Base-by-base conservation (phyloP, 2,797 vertebrate species). In the Smutsia temminckii region DNA sequence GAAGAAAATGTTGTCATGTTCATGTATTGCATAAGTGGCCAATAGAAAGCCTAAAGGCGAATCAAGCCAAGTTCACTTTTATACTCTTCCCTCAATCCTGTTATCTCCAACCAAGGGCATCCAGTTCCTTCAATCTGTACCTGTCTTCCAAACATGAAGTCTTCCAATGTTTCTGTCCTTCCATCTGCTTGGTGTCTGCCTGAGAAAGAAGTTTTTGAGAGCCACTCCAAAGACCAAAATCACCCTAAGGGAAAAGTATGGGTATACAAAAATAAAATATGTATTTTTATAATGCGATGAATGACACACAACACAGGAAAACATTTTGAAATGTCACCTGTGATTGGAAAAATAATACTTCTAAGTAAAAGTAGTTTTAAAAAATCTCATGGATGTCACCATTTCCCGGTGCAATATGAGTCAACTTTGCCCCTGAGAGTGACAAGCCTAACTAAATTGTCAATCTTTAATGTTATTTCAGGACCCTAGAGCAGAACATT, bases 401-500 rank as follows among this genome's bases (percentile, higher is more conserved):
- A 71, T 74, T 95, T 40, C 75, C 72, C 40, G 74, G 75, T 75
- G 86, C 34, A 53, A 1, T 42, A 49, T 94, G 91, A 97, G 95
- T 97, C 96, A 95, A 79, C 86, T 95, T 77, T 80, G 63, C 77
- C 72, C 77, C 68, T 87, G 12, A 81, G 46, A 94, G 29, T 79
- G 93, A 94, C 86, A 96, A 69, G 34, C 37, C 34, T 63, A 96
- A 96, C 85, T 61, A 53, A 94, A 95, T 83, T 91, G 86, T 92
- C 93, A 95, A 84, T 95, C 89, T 93, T 97, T 96, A 88, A 89
- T 95, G 84, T 95, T 95, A 97, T 97, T 96, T 97, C 95, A 97
- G 92, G 91, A 94, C 72, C 49, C 66, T 72, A 61, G 63, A 94
- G 72, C 40, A 91, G 92, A 95, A 96, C 96, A 94, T 93, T 96